phyloP scores from a whole-genome alignment of 2,113 vertebrate genomes.

The Chinchilla lanigera region DNA sequence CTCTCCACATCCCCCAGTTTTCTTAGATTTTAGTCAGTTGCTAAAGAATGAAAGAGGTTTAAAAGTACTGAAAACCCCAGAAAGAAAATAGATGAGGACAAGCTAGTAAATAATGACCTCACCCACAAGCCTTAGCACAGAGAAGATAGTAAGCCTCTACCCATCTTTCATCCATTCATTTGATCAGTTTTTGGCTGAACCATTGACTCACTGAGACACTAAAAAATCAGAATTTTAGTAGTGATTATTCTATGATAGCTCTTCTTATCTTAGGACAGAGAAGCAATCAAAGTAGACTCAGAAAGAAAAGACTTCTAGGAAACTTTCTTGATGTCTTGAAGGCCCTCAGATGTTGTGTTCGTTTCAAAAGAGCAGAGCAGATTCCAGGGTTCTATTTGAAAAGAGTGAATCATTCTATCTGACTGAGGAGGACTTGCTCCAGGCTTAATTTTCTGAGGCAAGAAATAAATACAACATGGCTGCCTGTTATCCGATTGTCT shows the following conservation, averaged over 20 bases:
- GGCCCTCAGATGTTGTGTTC: background rate
- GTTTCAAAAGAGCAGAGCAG: background rate
- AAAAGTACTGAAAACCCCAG: background rate
- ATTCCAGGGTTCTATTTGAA: background rate
- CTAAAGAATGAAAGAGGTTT: background rate
- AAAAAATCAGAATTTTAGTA: constrained; percentile 24
- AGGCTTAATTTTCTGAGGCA: constrained; percentile 8
- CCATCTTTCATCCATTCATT: background rate
- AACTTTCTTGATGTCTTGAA: background rate
- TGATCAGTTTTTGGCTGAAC: background rate
- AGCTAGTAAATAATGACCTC: background rate
- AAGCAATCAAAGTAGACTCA: background rate
- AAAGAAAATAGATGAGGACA: background rate
- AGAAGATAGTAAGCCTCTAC: background rate
- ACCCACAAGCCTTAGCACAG: background rate
- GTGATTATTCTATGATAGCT: background rate
- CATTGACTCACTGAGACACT: background rate
- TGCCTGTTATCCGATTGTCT: background rate
- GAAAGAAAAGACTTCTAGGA: background rate
- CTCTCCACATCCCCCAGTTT: background rate
- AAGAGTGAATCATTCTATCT: background rate
- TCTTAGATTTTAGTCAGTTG: background rate
- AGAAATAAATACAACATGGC: background rate
- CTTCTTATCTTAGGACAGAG: background rate
- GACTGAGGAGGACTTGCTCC: background rate